Evolutionary conservation across 2,113 vertebrate species (phyloP), one percentile per base, ranked within the genome.

Genomic region (Narcine bancroftii): DNA sequence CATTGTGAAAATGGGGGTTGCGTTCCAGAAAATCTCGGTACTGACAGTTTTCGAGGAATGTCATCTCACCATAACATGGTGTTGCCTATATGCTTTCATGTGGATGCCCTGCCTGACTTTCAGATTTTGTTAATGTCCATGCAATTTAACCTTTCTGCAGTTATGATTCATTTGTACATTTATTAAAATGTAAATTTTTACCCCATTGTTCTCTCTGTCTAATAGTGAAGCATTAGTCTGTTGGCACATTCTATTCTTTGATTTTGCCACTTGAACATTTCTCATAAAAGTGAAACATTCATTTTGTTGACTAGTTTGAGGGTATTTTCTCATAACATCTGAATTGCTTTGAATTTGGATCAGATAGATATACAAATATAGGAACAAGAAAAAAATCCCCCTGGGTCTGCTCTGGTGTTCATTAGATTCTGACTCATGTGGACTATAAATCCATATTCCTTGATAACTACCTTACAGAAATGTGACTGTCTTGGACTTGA

Each of bases 291-390:
- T 60, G 50, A 85, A 85, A 85, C 1, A 85, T 60, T 85, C 60
- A n/a, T 83, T 83, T 83, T 56, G 79, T 83, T 83, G 47, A 83
- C 81, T 6, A 60, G 81, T n/a, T 33, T 17, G 56, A 85, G 60
- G 81, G 60, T 60, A 13, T 33, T 85, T 36, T 85, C n/a, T 85
- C 53, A 36, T 85, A 15, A 21, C 81, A 60, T 36, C 53, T 85
- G 81, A 53, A 85, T 60, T 85, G 81, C 81, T 85, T 85, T 85
- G 53, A 85, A 60, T 85, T 85, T 60, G n/a, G 81, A 60, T 85
- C 50, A 60, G n/a, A 60, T 85, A 56, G 60, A 85, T 33, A 36
- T 85, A 36, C 33, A 29, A 60, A 60, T n/a, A 85, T 60, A 85
- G 50, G 53, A 85, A 85, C 81, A 85, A 47, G 77, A 81, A 29